Conservation (phyloP, 2,888 invertebrate species). For the Amiota minor region DNA sequence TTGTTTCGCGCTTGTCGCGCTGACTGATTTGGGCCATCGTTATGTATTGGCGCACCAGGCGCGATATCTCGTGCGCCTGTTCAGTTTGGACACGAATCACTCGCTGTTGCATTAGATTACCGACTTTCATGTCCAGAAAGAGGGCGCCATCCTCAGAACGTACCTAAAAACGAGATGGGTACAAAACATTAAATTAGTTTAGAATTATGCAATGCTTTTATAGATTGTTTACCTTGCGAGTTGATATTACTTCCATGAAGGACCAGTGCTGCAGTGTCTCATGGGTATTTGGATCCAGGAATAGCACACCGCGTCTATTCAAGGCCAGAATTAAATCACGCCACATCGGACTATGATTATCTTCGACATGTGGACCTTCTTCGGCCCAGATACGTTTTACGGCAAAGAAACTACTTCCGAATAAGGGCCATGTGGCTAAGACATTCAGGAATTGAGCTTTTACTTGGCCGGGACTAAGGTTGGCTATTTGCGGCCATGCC, state of each 20-base stretch:
- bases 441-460: slow-evolving; percentile 89
- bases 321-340: slow-evolving; percentile 94
- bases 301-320: slow-evolving; percentile 93
- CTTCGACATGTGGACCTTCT: slow-evolving; percentile 75
- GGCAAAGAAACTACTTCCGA: slow-evolving; percentile 98
- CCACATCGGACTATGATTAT: slow-evolving; percentile 77
- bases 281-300: slow-evolving; percentile 93
- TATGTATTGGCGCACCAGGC: slow-evolving; percentile 96
- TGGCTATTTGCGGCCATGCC: slow-evolving; percentile 88
- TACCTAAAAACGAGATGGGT: slow-evolving; percentile 74
- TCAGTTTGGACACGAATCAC: slow-evolving; percentile 97
- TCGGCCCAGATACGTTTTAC: slow-evolving; percentile 86
- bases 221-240: slow-evolving; percentile 81
- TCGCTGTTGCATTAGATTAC: slow-evolving; percentile 95
- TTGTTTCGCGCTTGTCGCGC: slow-evolving; percentile 67
- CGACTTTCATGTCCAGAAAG: slow-evolving; percentile 96
- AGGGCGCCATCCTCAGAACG: slow-evolving; percentile 92
- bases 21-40: slow-evolving; percentile 83
- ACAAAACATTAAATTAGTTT: background rate
- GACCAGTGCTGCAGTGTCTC: slow-evolving; percentile 95
- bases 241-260: slow-evolving; percentile 95
- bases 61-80: slow-evolving; percentile 97
- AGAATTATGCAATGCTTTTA: background rate
- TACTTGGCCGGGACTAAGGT: slow-evolving; percentile 84
- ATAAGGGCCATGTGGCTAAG: slow-evolving; percentile 93